phyloP scores from a whole-genome alignment of 2,888 invertebrate genomes.

The Diploptera punctata region DNA sequence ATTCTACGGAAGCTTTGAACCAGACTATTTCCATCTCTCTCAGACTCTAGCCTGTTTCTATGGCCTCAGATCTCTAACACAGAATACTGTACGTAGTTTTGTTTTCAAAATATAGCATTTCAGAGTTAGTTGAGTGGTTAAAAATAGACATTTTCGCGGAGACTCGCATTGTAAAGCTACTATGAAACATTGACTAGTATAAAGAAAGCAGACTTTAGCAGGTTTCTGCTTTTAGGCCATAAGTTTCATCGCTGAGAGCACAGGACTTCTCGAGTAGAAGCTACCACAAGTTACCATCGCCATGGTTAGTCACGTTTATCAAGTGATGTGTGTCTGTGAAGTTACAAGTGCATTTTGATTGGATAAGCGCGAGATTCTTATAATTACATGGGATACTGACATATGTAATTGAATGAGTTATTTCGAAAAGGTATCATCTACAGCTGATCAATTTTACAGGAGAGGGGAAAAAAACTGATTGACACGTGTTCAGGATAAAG shows the following conservation, averaged over 20 bases:
- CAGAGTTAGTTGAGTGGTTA: background rate
- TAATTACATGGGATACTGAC: too few relatives aligned
- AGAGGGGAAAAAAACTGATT: too few relatives aligned
- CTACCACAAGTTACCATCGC: background rate
- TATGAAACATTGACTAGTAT: background rate
- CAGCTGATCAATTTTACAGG: too few relatives aligned
- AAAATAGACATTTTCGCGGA: conserved; percentile 5
- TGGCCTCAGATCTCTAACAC: background rate
- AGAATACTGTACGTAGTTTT: background rate
- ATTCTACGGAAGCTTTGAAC: background rate
- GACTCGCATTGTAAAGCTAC: background rate
- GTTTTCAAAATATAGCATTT: background rate
- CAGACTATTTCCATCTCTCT: background rate
- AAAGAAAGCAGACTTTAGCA: background rate
- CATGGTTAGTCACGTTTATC: conserved; percentile 10
- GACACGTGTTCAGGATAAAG: too few relatives aligned
- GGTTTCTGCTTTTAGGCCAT: background rate
- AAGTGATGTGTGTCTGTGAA: too few relatives aligned
- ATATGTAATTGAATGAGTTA: too few relatives aligned
- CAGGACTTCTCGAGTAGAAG: too few relatives aligned
- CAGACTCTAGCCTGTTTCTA: background rate
- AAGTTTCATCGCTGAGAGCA: background rate
- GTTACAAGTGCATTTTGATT: too few relatives aligned
- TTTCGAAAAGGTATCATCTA: too few relatives aligned
- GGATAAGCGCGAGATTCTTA: too few relatives aligned